These are phyloP conservation scores for Cebus imitator DNA, from an alignment of 2,113 vertebrate species.

Conservation along the genomic window DNA sequence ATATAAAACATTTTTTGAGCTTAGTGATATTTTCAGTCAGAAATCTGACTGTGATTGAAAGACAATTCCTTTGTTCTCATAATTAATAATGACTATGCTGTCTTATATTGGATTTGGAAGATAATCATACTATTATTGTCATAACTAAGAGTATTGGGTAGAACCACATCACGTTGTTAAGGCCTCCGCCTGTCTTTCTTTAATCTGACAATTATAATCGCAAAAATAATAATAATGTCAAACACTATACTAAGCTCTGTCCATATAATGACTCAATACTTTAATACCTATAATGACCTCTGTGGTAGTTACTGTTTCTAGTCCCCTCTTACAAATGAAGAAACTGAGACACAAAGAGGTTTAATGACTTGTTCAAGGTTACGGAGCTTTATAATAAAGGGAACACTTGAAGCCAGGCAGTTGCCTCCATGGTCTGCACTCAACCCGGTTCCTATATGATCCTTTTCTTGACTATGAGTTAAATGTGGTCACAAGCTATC, in stretches of 20 bases:
- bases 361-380: background rate
- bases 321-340: background rate
- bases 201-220: background rate
- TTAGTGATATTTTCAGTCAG: background rate
- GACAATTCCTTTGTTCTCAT: constrained; percentile 17
- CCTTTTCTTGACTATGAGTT: background rate
- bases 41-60: background rate
- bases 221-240: background rate
- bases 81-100: background rate
- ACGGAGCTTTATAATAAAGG: background rate
- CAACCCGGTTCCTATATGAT: background rate
- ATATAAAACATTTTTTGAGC: too few relatives aligned
- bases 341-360: background rate
- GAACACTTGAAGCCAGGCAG: background rate
- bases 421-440: background rate
- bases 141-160: background rate
- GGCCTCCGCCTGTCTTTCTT: background rate
- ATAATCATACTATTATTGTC: background rate
- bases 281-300: background rate
- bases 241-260: background rate
- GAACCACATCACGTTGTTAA: background rate
- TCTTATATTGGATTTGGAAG: constrained; percentile 3
- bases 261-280: too few relatives aligned
- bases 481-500: background rate
- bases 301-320: background rate